A percentile compares a stretch with the other conserved stretches of the same genome.
Evolutionary conservation across 2,113 vertebrate species (phyloP).

Genomic region (Kryptolebias marmoratus): DNA sequence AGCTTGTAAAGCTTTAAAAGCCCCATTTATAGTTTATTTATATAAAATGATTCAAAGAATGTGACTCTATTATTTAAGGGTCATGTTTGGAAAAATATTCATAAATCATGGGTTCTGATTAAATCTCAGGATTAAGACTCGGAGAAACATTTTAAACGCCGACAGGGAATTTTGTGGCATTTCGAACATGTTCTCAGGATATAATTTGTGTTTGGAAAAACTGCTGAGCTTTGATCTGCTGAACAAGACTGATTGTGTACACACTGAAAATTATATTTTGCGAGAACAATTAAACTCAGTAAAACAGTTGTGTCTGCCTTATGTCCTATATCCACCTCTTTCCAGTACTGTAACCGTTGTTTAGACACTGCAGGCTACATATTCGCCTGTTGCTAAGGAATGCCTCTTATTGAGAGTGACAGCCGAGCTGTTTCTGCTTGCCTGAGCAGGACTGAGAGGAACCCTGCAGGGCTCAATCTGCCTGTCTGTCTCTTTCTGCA

Average conservation of each 20-base stretch:
- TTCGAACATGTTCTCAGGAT: conserved; percentile 29
- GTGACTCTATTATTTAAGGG: neutral
- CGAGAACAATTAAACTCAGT: conserved; percentile 5
- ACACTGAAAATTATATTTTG: conserved; percentile 19
- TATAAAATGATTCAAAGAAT: neutral
- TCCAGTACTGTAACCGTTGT: conserved; percentile 52
- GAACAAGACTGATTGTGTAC: conserved; percentile 5
- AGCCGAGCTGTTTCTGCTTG: conserved; percentile 70
- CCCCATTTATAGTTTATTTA: neutral
- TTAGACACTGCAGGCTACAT: conserved; percentile 53
- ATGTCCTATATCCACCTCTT: neutral
- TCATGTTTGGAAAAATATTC: conserved; percentile 18
- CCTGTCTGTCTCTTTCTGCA: conserved; percentile 47
- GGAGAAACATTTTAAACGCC: conserved; percentile 9
- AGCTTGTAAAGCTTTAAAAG: too few relatives aligned
- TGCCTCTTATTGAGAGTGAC: conserved; percentile 63
- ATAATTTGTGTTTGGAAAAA: neutral
- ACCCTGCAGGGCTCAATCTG: conserved; percentile 61
- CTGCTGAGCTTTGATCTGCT: conserved; percentile 27
- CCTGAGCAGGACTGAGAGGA: conserved; percentile 71
- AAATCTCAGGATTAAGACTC: conserved; percentile 2
- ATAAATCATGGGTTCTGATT: conserved; percentile 14
- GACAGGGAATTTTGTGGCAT: conserved; percentile 7
- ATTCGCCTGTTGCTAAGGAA: conserved; percentile 68
- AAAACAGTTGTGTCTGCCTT: conserved; percentile 11